Evolutionary conservation across 2,888 invertebrate species (phyloP).

Genomic region (Orgyia antiqua): DNA sequence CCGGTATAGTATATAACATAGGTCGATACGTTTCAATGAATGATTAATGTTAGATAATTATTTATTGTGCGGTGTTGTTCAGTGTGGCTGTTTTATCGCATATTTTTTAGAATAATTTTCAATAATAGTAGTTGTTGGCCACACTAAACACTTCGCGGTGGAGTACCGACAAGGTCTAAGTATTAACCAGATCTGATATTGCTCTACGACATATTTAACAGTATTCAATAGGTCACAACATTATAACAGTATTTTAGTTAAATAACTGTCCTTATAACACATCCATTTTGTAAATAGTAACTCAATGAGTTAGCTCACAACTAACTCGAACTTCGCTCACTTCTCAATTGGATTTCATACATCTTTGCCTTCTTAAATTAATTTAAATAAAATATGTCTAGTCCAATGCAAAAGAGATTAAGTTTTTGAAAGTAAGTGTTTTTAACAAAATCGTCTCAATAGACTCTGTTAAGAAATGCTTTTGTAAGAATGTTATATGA

Average conservation of each 20-base stretch:
- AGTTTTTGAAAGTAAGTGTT: constrained; percentile 64
- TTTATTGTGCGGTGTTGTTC: constrained; percentile 55
- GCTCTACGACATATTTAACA: constrained; percentile 53
- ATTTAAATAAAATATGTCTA: constrained; percentile 65
- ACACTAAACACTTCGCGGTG: constrained; percentile 31
- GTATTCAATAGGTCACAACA: constrained; percentile 65
- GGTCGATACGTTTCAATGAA: constrained; percentile 66
- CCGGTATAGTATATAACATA: too few species aligned
- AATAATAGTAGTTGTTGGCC: constrained; percentile 38
- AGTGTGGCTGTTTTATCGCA: constrained; percentile 46
- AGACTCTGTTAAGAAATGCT: constrained; percentile 48
- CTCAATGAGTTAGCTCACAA: constrained; percentile 41
- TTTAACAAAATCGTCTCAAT: constrained; percentile 45
- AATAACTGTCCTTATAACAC: constrained; percentile 48
- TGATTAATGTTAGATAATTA: constrained; percentile 67
- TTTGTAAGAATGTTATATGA: constrained; percentile 50
- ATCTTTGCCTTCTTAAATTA: constrained; percentile 75
- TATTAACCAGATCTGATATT: constrained; percentile 65
- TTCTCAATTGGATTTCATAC: constrained; percentile 67
- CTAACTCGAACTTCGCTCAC: constrained; percentile 40
- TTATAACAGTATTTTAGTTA: constrained; percentile 71
- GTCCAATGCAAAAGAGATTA: constrained; percentile 76
- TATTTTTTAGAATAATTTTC: constrained; percentile 62
- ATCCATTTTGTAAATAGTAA: constrained; percentile 61
- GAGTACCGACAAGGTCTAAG: constrained; percentile 40